phyloP scores from a whole-genome alignment of 2,797 vertebrate genomes.

The Somateria mollissima region DNA sequence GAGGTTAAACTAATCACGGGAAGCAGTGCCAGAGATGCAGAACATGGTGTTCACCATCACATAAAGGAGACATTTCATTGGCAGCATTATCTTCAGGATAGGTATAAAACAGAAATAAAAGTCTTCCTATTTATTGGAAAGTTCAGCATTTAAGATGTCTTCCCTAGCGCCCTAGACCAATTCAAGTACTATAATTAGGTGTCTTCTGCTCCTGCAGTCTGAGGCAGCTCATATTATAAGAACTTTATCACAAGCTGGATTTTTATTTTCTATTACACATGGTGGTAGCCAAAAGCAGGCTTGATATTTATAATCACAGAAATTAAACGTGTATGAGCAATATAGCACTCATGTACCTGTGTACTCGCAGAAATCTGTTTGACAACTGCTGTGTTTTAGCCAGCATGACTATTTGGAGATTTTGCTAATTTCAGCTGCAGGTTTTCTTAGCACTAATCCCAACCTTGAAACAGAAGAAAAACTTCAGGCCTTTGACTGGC shows the following conservation, averaged over 20 bases:
- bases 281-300: background rate
- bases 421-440: background rate
- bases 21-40: background rate
- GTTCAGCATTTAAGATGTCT: background rate
- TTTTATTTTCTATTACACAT: background rate
- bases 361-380: background rate
- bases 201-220: background rate
- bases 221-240: background rate
- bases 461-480: background rate
- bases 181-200: background rate
- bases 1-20: background rate
- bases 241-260: background rate
- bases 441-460: background rate
- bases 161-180: background rate
- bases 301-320: background rate
- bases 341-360: background rate
- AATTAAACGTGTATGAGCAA: background rate
- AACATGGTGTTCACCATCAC: background rate
- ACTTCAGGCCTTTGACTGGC: background rate
- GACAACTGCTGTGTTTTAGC: background rate
- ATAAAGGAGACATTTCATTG: background rate
- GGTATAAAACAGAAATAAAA: background rate
- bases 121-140: background rate
- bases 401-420: background rate
- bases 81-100: background rate